Evolutionary conservation across 1,140 invertebrate genomes (phyloP).

Genomic region (Dysdera silvatica): DNA sequence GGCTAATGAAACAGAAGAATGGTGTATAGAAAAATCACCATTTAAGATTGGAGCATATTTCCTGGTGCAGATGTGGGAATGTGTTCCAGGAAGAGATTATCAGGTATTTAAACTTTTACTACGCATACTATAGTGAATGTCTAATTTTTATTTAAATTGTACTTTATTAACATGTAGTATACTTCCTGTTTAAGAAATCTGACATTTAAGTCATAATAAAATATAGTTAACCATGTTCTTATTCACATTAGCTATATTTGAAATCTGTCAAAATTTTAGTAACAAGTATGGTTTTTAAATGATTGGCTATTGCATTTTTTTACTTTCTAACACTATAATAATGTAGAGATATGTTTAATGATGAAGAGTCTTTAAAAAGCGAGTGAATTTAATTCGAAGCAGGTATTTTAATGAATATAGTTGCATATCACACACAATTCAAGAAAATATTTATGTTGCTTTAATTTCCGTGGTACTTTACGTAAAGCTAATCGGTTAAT

Average conservation of each 20-base stretch:
- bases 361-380: not conserved
- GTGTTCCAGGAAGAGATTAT: slow-evolving; percentile 82
- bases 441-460: too few relatives aligned
- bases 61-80: slow-evolving; percentile 53
- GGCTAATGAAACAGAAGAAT: slow-evolving; percentile 9
- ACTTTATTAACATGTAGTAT: not conserved
- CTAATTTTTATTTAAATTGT: not conserved
- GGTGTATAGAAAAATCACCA: slow-evolving; percentile 30
- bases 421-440: not conserved
- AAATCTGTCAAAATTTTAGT: too few relatives aligned
- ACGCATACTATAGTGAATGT: not conserved
- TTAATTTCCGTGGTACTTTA: too few relatives aligned
- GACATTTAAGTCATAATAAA: too few relatives aligned
- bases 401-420: not conserved
- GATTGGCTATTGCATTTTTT: too few relatives aligned
- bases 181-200: too few relatives aligned
- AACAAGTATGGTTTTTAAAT: too few relatives aligned
- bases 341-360: not conserved
- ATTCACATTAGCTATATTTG: too few relatives aligned
- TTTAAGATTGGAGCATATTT: slow-evolving; percentile 30
- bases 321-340: too few relatives aligned
- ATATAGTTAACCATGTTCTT: too few relatives aligned
- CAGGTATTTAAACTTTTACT: slow-evolving; percentile 59
- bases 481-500: too few relatives aligned
- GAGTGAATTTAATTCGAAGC: not conserved